A percentile compares a stretch with the other conserved stretches of the same genome.
These are phyloP conservation scores for Melikaiella ostensackeni DNA, from an alignment of 2,888 invertebrate genomes.

Conservation along the genomic window DNA sequence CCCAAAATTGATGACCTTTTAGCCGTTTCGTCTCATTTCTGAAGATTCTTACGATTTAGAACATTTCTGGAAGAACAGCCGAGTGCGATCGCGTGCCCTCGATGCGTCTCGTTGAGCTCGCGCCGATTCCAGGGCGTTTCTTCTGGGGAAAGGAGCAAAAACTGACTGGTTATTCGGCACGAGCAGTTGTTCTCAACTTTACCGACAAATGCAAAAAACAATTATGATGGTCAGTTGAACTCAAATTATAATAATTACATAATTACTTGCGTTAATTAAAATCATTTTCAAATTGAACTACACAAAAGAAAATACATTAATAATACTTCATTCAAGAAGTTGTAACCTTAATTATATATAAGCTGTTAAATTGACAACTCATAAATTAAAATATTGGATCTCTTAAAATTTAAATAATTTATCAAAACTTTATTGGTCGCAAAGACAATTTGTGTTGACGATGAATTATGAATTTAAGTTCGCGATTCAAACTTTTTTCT, in stretches of 20 bases:
- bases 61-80: conserved; percentile 38
- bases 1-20: not conserved
- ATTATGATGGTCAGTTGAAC: not conserved
- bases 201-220: conserved; percentile 5
- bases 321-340: no score
- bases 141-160: conserved; percentile 48
- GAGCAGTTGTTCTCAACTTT: conserved; percentile 39
- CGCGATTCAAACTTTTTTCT: not conserved
- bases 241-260: not conserved
- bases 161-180: conserved; percentile 54
- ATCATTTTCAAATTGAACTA: not conserved
- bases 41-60: not conserved
- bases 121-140: conserved; percentile 34
- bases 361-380: not conserved
- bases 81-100: conserved; percentile 54
- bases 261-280: not conserved
- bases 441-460: not conserved
- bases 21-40: not conserved
- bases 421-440: no score
- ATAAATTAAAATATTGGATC: no score
- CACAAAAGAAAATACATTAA: not conserved
- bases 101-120: conserved; percentile 56
- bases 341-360: no score
- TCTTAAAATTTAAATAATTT: no score
- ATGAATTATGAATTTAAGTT: not conserved